Base-by-base conservation (phyloP, 2,888 invertebrate species). In the Invenusta paracnida region DNA sequence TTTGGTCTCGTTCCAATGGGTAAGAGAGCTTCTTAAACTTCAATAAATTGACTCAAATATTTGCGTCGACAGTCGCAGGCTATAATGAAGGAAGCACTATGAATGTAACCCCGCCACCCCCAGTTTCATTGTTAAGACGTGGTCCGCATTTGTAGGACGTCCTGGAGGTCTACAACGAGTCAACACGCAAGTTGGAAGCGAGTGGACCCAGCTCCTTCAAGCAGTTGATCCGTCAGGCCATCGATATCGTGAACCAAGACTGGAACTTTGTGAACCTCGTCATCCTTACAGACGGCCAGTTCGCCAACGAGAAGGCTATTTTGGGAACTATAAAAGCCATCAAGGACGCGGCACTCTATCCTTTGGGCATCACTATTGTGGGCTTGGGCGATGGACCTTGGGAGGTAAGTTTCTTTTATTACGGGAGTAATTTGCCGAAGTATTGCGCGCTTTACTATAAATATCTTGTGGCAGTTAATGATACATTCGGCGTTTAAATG, bases 371-470 rank as follows among this genome's bases (percentile, higher is more conserved):
- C 87, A 91, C 93, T 82, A 91, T 92, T 17, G 92, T 93, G 0
- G 93, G 93, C 0, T 92, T 93, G 17, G 93, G 93, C 0, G 93
- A 93, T 87, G 93, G 93, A 11, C 93, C 93, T 0, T 93, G 93
- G 93, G 91, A n/a, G n/a, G n/a, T n/a, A n/a, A n/a, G n/a, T n/a
- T n/a, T n/a, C n/a, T n/a, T n/a, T n/a, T n/a, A n/a, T n/a, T n/a
- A n/a, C n/a, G n/a, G n/a, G n/a, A n/a, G n/a, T n/a, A n/a, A n/a
- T n/a, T n/a, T n/a, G n/a, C n/a, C n/a, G n/a, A n/a, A n/a, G n/a
- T n/a, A n/a, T n/a, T n/a, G n/a, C n/a, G n/a, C n/a, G n/a, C n/a
- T n/a, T n/a, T n/a, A n/a, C n/a, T n/a, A n/a, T n/a, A n/a, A n/a
- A n/a, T n/a, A n/a, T n/a, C n/a, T n/a, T n/a, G n/a, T n/a, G n/a